A percentile compares a stretch with the other conserved stretches of the same genome.
These are phyloP conservation scores for Epizoanthus stellaris DNA, from an alignment of 92 coral and sea anemone species.

Conservation along the genomic window DNA sequence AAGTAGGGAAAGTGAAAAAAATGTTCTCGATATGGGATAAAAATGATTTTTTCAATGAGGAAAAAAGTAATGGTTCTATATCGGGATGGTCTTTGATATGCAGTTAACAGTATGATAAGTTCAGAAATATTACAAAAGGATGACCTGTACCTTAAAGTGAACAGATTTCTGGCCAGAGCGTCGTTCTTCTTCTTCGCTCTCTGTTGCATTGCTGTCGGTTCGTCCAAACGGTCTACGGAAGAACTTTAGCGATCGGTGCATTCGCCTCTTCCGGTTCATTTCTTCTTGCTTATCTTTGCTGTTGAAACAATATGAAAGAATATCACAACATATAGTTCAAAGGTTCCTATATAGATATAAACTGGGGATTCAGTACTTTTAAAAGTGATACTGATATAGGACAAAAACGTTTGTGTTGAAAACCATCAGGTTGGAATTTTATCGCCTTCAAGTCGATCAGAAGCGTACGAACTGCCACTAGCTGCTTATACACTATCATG, in stretches of 20 bases:
- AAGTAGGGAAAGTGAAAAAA: too few species aligned
- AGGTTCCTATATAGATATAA: neutral
- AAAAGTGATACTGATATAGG: neutral
- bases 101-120: too few species aligned
- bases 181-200: constrained; percentile 79
- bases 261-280: constrained; percentile 70
- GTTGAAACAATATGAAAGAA: constrained; percentile 8
- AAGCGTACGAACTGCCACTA: too few species aligned
- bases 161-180: constrained; percentile 63
- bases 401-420: neutral
- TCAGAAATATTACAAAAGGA: neutral
- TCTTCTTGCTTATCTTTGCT: constrained; percentile 70
- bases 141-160: constrained; percentile 74
- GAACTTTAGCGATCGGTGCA: constrained; percentile 86
- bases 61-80: too few species aligned
- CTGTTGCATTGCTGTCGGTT: constrained; percentile 70
- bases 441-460: too few species aligned
- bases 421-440: neutral
- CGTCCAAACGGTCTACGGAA: constrained; percentile 86
- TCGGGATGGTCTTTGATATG: too few species aligned
- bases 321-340: neutral
- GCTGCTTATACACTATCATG: too few species aligned
- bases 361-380: neutral
- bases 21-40: too few species aligned
- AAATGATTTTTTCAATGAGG: too few species aligned